phyloP scores from a whole-genome alignment of 1,140 invertebrate species.

The Apis laboriosa region DNA sequence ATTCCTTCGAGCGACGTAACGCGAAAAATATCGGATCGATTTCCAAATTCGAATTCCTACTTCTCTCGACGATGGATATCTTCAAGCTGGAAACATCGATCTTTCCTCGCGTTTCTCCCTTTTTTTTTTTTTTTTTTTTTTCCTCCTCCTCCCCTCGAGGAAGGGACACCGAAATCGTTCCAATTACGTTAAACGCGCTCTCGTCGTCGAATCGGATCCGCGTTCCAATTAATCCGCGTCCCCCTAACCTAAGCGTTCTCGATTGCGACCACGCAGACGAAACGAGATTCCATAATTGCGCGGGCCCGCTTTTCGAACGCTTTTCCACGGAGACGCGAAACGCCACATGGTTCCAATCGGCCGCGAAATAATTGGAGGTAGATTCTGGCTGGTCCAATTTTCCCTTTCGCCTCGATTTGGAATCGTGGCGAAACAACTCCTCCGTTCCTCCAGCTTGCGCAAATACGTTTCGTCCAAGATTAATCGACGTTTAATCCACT shows the following conservation, averaged over 20 bases:
- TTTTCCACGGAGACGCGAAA: conserved; percentile 12
- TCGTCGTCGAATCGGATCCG: not conserved
- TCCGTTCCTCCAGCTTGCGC: not conserved
- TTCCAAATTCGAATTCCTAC: no score
- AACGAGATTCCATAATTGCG: conserved; percentile 24
- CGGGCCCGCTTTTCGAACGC: not conserved
- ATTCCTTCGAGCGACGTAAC: not conserved
- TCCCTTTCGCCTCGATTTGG: conserved; percentile 45
- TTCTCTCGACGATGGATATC: no score
- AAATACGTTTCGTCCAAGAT: not conserved
- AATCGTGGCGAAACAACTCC: not conserved
- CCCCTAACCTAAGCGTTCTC: not conserved
- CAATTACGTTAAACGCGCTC: not conserved
- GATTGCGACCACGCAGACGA: conserved; percentile 21
- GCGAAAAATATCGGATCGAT: no score
- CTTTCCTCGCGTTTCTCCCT: no score
- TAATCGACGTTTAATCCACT: not conserved
- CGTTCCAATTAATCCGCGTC: not conserved
- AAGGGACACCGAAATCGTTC: no score
- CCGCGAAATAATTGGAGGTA: conserved; percentile 70
- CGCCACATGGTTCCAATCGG: not conserved
- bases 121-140: no score
- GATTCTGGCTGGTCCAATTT: conserved; percentile 67
- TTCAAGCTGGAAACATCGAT: no score
- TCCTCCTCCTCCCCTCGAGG: no score